Base-by-base conservation (phyloP, 2,888 invertebrate species). In the Aromia moschata region DNA sequence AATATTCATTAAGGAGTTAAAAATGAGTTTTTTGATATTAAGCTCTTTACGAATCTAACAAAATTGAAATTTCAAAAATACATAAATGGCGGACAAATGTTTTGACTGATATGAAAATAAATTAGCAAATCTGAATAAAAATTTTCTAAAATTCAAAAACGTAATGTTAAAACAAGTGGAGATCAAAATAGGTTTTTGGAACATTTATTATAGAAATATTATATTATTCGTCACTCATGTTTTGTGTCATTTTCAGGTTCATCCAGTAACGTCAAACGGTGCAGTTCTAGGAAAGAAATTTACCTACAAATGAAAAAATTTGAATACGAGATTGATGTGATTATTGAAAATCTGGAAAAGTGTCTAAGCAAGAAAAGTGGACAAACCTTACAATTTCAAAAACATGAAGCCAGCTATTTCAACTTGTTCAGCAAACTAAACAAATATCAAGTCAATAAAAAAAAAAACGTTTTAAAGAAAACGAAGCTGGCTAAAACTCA, bases 331-430 rank as follows among this genome's bases (percentile, higher is more conserved):
- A 37, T 37, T 37, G 37, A 37, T 37, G 37, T 37, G 37, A 12
- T 12, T 37, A 37, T 37, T 14, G 37, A 37, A 37, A 37, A 37
- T 37, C 37, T 37, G 37, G 37, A 37, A 14, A 37, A 37, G 37
- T 37, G 37, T 37, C 37, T 37, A 37, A 37, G 37, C 37, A 37
- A 37, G 37, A 37, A 37, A 14, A 37, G 37, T 37, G 37, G 37
- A 37, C 37, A 37, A 37, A 37, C 37, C 37, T 37, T 37, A 37
- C 37, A 37, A 37, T 37, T 37, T 37, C 37, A 37, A 37, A 37
- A 25, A 25, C 25, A 25, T 25, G 25, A 25, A 37, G 37, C 37
- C 37, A 37, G 37, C 14, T 37, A 37, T 37, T 37, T 12, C 37
- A 37, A 37, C 37, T 37, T 37, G 37, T 37, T 37, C 11, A 37